phyloP scores from a whole-genome alignment of 2,113 vertebrate species.

The Acanthochromis polyacanthus region DNA sequence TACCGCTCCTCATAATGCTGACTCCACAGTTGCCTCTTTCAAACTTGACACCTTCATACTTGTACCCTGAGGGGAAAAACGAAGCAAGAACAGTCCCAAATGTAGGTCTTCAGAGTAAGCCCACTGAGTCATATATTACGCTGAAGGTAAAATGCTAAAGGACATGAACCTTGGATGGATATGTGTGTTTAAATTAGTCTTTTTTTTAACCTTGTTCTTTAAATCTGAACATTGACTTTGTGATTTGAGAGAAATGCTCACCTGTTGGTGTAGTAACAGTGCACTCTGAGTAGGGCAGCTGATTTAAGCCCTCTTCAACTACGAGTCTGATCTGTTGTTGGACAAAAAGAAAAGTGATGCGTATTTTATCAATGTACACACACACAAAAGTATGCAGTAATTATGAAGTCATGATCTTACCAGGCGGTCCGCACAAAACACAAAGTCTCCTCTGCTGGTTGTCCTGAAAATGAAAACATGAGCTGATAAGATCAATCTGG shows the following conservation, averaged over 20 bases:
- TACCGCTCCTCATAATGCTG: slow-evolving; percentile 99
- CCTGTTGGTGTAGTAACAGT: slow-evolving; percentile 99
- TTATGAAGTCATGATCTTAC: slow-evolving; percentile 82
- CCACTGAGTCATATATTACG: neutral
- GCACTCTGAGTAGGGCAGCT: slow-evolving; percentile 96
- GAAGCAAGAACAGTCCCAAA: slow-evolving; percentile 46
- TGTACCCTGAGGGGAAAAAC: slow-evolving; percentile 88
- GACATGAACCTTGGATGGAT: neutral
- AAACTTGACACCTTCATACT: slow-evolving; percentile 97
- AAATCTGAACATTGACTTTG: neutral
- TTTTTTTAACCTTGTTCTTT: neutral
- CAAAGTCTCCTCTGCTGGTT: slow-evolving; percentile 97
- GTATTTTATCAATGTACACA: neutral
- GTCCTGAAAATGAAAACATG: slow-evolving; percentile 85
- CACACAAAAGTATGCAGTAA: neutral
- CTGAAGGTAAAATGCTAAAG: neutral
- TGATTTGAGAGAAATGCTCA: slow-evolving; percentile 57
- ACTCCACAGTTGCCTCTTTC: slow-evolving; percentile 99
- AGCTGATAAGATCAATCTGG: neutral
- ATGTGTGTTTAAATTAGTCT: neutral
- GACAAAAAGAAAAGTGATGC: neutral
- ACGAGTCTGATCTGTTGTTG: slow-evolving; percentile 93
- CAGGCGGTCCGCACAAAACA: slow-evolving; percentile 96
- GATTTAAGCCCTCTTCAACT: slow-evolving; percentile 98
- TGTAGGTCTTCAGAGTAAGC: slow-evolving; percentile 19